Evolutionary conservation across 1,140 invertebrate genomes (phyloP), one percentile per base, ranked within the genome.

Genomic region (Panagrolaimus sp.): DNA sequence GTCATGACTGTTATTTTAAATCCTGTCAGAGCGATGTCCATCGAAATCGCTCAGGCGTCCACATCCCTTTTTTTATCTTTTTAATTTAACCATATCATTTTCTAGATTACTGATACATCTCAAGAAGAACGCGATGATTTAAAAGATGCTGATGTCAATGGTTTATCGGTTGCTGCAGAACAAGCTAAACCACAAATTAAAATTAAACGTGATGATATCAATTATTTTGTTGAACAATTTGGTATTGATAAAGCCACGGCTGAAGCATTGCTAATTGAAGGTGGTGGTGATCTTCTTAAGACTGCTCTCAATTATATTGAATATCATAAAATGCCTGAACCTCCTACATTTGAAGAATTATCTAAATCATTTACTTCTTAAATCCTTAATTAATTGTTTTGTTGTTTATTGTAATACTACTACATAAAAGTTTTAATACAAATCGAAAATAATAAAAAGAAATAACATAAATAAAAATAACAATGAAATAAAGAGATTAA

Each of bases 141-240:
- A 20, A 13, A 20, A 2, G 51, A 20, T 23, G 51, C 20, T 20
- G 51, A 57, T 57, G 20, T 57, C 51, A 25, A 57, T 11, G 27
- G 20, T 25, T 57, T 27, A 9, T 57, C 51, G 20, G 51, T 20
- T 25, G 20, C 51, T 13, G n/a, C 51, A 0, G 51, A 57, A 20
- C 9, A 14, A 1, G 20, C 51, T 2, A 20, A 57, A 8, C 20
- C 20, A 11, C 20, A 57, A 27, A 57, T 63, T 9, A 63, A 63
- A 20, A 20, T 43, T 5, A 63, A 63, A 20, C 16, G 27, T n/a
- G 42, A 42, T 14, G 62, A 63, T 43, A 43, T 63, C n/a, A 16
- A 63, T 16, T 43, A 23, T 43, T 43, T 63, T 16, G 62, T 63
- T n/a, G 62, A 63, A 23, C 62, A 63, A 14, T 43, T 63, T 20